These are phyloP conservation scores for Columbina picui DNA, from an alignment of 2,113 vertebrate species.

Conservation along the genomic window DNA sequence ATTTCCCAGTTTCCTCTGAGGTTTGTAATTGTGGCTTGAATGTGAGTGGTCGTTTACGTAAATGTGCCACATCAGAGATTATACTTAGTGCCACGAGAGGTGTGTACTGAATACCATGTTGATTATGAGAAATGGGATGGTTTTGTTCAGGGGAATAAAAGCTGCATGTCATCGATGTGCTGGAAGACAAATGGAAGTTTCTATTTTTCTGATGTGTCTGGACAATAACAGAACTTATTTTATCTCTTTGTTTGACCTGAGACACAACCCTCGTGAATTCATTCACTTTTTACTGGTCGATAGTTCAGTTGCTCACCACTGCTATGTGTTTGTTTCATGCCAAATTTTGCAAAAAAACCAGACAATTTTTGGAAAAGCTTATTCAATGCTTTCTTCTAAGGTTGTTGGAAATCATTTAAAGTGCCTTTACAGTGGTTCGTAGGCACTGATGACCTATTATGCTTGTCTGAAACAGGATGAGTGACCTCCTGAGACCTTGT, in stretches of 20 bases:
- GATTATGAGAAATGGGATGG: background rate
- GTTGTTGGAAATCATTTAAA: background rate
- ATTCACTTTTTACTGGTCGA: background rate
- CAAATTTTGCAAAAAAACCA: background rate
- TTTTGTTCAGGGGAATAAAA: background rate
- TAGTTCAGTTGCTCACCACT: background rate
- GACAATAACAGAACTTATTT: background rate
- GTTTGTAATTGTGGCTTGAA: background rate
- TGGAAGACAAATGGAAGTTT: background rate
- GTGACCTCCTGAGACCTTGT: conserved; percentile 13
- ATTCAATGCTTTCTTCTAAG: background rate
- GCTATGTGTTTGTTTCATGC: background rate
- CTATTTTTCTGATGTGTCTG: background rate
- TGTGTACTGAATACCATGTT: background rate
- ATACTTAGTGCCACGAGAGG: background rate
- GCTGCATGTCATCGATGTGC: background rate
- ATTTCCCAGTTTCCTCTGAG: background rate
- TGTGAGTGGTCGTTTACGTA: accelerated
- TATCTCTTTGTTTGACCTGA: background rate
- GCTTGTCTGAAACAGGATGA: background rate
- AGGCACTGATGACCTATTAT: background rate
- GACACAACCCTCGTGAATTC: background rate
- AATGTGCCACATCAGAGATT: background rate
- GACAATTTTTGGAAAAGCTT: background rate
- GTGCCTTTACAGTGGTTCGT: background rate